Base-by-base conservation (phyloP, 1,140 invertebrate genomes). In the Sinonovacula constricta region DNA sequence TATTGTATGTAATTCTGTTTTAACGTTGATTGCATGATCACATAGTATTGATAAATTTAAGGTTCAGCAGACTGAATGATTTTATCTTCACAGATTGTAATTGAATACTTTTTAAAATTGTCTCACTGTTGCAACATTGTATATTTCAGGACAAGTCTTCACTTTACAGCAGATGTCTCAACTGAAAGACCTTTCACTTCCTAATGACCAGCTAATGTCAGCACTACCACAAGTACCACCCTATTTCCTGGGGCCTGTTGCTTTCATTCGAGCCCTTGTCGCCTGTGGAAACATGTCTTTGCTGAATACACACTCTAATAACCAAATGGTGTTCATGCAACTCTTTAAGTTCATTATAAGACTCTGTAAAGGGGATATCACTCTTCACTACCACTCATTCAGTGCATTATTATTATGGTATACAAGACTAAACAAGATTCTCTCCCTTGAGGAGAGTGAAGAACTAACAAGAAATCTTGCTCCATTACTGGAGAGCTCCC, bases 371-470 rank as follows among this genome's bases (percentile, higher is more conserved):
- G 82, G 81, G 14, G 68, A 72, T 30, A 63, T 71, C 14, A 68
- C 72, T 15, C 66, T 85, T 33, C 85, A 83, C 28, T 88, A 85
- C 26, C 81, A 83, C 54, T 78, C 86, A 12, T 87, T 88, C 49
- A 80, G 80, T 26, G 67, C 85, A 18, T 62, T 86, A 14, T 56
- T 74, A 28, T 66, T 82, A 14, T 88, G 85, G 84, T 86, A 67
- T 68, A 81, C 72, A 51, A 85, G 83, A 63, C 36, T 85, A 26
- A 28, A 65, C 34, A 67, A 76, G 69, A 22, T 81, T 26, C 15
- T 59, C 18, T 57, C 70, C 59, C 53, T 3, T 30, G 26, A 51
- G 12, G 51, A 67, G 54, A 72, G 14, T 33, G 18, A 14, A 14
- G n/a, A 31, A 18, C 15, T n/a, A 39, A 31, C n/a, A 3, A 51